Percentiles rank a stretch among this genome's conserved stretches.
These are phyloP conservation scores for Beaufortia kweichowensis DNA, from an alignment of 2,113 vertebrate species.

Conservation along the genomic window DNA sequence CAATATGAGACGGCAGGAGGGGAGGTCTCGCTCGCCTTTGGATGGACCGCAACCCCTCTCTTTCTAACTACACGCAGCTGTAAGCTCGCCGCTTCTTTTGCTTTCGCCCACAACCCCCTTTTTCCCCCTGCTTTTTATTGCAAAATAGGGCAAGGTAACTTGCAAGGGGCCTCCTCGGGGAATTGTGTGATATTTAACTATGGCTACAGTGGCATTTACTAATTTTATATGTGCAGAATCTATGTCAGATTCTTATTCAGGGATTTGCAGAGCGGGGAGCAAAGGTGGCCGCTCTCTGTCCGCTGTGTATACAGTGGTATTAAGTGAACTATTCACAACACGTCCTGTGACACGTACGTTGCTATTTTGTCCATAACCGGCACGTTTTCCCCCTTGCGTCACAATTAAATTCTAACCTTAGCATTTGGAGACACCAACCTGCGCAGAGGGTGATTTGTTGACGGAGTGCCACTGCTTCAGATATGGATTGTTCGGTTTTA, in stretches of 20 bases:
- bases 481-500: constrained; percentile 52
- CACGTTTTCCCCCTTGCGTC: constrained; percentile 66
- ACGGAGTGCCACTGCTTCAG: constrained; percentile 53
- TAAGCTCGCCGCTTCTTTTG: constrained; percentile 20
- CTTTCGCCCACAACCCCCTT: constrained; percentile 43
- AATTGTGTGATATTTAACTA: constrained; percentile 84
- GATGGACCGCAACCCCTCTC: constrained; percentile 26
- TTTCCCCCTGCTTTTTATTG: constrained; percentile 44
- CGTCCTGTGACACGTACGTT: constrained; percentile 73
- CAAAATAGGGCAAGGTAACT: constrained; percentile 65
- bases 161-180: constrained; percentile 63
- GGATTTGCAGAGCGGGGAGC: constrained; percentile 73
- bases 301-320: constrained; percentile 82
- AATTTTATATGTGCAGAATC: constrained; percentile 86
- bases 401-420: constrained; percentile 80
- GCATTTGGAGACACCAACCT: constrained; percentile 71
- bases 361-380: constrained; percentile 75
- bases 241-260: constrained; percentile 82
- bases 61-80: constrained; percentile 20
- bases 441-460: constrained; percentile 74
- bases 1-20: constrained; percentile 60
- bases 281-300: constrained; percentile 78
- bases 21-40: constrained; percentile 29
- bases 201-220: constrained; percentile 85
- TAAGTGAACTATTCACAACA: constrained; percentile 84